Evolutionary conservation across 2,797 vertebrate genomes (phyloP), one percentile per base, ranked within the genome.

Genomic region (Enteromius thamalakanensis): DNA sequence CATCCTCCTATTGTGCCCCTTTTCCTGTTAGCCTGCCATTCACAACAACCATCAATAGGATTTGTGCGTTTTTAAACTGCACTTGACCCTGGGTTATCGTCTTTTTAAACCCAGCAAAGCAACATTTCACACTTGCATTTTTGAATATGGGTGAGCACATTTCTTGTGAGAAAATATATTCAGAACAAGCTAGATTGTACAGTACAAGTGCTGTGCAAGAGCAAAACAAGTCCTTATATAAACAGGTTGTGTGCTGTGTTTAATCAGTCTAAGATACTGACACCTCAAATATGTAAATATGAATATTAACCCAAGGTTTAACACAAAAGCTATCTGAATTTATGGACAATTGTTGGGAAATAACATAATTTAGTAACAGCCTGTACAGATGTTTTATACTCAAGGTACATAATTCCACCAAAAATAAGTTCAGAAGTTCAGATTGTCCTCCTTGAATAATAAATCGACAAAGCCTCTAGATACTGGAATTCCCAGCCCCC

Each of bases 1-100:
- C 85, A 80, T 86, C 85, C 82, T 79, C 11, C 82, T 23, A 87
- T 85, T 85, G 86, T 86, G 34, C 55, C 76, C 40, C 47, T 70
- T 45, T 88, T 88, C 85, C 85, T 68, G 82, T 79, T 26, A 55
- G 67, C 40, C 72, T 69, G 26, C 72, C 64, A 76, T 82, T 69
- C 64, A 69, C 7, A 67, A 65, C 21, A 42, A 82, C 68, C 51
- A 64, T 32, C 71, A 82, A 40, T 40, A 76, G 71, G 14, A 58
- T 17, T 68, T 76, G 17, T 32, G 23, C 23, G n/a, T 26, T 75
- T 72, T 51, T 53, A 69, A 32, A 32, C 47, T 75, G 58, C 19
- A 26, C 19, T 65, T 49, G 21, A 65, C 26, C 55, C n/a, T 8
- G 21, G 29, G 62, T 47, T 40, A 55, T 55, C 12, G 45, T 15